A percentile compares a stretch with the other conserved stretches of the same genome.
These are phyloP conservation scores for Heliopora coerulea DNA, from an alignment of 92 coral and sea anemone genomes.

Conservation along the genomic window DNA sequence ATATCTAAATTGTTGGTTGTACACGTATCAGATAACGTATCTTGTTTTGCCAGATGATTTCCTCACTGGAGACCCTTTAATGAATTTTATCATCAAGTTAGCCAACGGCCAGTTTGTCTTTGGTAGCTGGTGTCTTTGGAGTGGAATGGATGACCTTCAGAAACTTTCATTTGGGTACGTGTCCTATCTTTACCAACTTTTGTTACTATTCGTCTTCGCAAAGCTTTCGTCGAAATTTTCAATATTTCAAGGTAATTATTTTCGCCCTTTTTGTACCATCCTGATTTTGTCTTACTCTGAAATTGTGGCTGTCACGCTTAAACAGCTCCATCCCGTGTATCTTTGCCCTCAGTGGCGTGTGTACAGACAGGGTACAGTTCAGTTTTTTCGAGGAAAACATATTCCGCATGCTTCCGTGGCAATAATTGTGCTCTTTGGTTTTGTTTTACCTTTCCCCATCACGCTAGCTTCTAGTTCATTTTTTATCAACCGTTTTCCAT, in stretches of 20 bases:
- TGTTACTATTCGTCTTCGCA: conserved; percentile 58
- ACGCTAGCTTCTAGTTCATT: conserved; percentile 34
- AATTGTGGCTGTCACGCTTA: conserved; percentile 70
- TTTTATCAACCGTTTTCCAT: conserved; percentile 14
- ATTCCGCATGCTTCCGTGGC: conserved; percentile 50
- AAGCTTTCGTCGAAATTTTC: conserved; percentile 67
- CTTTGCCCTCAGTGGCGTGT: conserved; percentile 49
- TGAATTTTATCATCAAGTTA: conserved; percentile 11
- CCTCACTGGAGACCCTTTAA: conserved; percentile 1
- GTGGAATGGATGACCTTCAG: conserved; percentile 71
- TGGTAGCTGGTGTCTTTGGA: conserved; percentile 63
- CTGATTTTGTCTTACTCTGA: conserved; percentile 86
- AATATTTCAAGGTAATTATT: conserved; percentile 63
- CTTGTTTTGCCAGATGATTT: conserved; percentile 20
- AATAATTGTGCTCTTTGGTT: conserved; percentile 46
- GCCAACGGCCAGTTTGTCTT: conserved; percentile 34
- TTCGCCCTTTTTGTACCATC: conserved; percentile 80
- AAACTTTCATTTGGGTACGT: conserved; percentile 69
- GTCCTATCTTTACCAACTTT: conserved; percentile 60
- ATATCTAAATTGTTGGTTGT: conserved; percentile 32
- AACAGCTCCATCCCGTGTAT: conserved; percentile 61
- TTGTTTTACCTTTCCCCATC: conserved; percentile 61
- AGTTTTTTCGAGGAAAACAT: conserved; percentile 52
- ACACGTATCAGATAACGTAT: conserved; percentile 28
- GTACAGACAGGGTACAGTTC: conserved; percentile 50